Base-by-base conservation (phyloP, 2,888 invertebrate genomes). In the Brachyptera putata region DNA sequence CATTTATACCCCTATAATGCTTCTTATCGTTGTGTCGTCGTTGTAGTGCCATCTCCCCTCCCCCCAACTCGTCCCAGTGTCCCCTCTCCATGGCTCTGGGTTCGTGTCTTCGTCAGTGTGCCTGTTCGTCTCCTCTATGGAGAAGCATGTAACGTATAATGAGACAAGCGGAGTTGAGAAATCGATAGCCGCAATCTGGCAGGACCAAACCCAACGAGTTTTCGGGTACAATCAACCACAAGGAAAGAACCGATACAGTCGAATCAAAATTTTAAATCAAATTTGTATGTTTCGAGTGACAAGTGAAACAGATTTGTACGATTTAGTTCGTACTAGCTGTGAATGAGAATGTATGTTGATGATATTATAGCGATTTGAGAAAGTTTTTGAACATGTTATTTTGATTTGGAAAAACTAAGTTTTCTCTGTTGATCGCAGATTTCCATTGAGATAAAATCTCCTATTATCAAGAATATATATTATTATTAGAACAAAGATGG, bases 151-250 rank as follows among this genome's bases (percentile, higher is more conserved):
- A 49, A 60, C 60, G 60, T 60, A 60, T 60, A 60, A 60, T 60
- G 60, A 60, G 60, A 60, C 60, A 60, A 56, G 60, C 43, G 60
- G 60, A 50, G 56, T 60, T 49, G 60, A 48, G 56, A 60, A 57
- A 60, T 60, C 60, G 60, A 60, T 60, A 60, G 14, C 49, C 50
- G 46, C 60, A 60, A 60, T 60, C 60, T 60, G 60, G 60, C 48
- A 43, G 53, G 36, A 53, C 53, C 36, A 36, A 53, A 34, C 21
- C 53, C 53, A 34, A 30, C 34, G 53, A 53, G 53, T 53, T 53
- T 36, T 36, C 53, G 34, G 53, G 53, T 53, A 53, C 34, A 53
- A 53, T 53, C 53, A 53, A 34, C 53, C 53, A 34, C 53, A 34
- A 53, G 53, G 34, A 18, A 16, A 18, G 53, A 53, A 36, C 34